These are phyloP conservation scores for Chaenocephalus aceratus DNA, from an alignment of 2,113 vertebrate species.

Conservation along the genomic window DNA sequence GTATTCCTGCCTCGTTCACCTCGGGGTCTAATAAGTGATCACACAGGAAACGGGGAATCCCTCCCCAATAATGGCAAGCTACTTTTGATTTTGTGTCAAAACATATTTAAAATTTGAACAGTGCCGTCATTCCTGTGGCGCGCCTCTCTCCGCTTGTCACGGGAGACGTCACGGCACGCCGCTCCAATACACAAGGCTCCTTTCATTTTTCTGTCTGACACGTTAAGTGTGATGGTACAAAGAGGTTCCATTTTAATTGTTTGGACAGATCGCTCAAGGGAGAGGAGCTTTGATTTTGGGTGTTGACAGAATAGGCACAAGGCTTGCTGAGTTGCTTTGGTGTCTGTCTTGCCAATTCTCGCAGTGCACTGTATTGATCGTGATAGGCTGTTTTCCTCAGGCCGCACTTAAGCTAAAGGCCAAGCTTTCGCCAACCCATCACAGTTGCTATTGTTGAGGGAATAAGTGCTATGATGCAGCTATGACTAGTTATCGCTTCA, in stretches of 20 bases:
- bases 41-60: constrained; percentile 71
- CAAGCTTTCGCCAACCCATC: constrained; percentile 40
- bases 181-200: constrained; percentile 69
- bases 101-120: constrained; percentile 86
- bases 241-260: constrained; percentile 84
- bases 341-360: constrained; percentile 56
- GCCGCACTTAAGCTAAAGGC: constrained; percentile 52
- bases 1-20: constrained; percentile 78
- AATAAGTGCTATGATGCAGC: constrained; percentile 1
- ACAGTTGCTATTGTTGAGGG: background rate
- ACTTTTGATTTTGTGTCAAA: constrained; percentile 85
- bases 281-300: constrained; percentile 78
- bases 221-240: constrained; percentile 81
- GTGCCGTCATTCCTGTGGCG: constrained; percentile 71
- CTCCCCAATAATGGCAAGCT: constrained; percentile 75
- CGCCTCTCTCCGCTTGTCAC: constrained; percentile 79
- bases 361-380: constrained; percentile 47
- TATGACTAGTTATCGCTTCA: constrained; percentile 8
- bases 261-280: constrained; percentile 84
- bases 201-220: constrained; percentile 81
- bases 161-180: constrained; percentile 65
- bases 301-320: constrained; percentile 85
- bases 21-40: constrained; percentile 79
- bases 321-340: constrained; percentile 67
- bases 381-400: constrained; percentile 56